These are phyloP conservation scores for Platysternon megacephalum DNA, from an alignment of 2,113 vertebrate species.

Conservation along the genomic window DNA sequence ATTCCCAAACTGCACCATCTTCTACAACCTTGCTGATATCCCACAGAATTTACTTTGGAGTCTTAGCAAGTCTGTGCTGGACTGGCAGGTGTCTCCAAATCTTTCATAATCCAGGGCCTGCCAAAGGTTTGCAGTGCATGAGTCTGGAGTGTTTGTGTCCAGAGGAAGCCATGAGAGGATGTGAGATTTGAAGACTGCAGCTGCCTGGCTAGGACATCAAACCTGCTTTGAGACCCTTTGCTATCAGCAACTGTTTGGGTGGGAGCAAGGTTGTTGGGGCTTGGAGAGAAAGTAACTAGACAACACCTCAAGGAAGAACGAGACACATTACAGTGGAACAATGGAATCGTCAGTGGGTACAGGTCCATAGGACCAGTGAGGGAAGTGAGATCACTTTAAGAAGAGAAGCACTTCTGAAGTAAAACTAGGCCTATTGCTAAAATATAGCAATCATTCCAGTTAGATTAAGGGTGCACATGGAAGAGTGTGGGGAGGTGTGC, in stretches of 20 bases:
- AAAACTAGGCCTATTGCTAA: neutral
- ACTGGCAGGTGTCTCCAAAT: neutral
- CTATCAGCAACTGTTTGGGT: neutral
- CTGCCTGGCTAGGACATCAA: neutral
- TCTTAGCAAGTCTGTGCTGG: neutral
- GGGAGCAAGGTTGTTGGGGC: neutral
- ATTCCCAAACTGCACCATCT: neutral
- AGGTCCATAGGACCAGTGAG: neutral
- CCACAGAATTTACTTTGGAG: neutral
- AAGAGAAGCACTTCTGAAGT: neutral
- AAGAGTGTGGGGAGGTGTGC: neutral
- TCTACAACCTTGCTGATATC: neutral
- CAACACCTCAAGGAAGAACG: neutral
- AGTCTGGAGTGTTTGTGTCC: neutral
- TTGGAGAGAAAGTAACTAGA: neutral
- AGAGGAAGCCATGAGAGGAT: neutral
- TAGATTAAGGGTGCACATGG: neutral
- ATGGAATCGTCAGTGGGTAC: neutral
- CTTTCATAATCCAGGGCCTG: neutral
- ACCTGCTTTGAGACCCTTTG: neutral
- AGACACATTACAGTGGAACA: neutral
- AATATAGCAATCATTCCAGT: neutral
- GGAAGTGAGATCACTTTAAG: neutral
- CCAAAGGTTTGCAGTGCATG: neutral
- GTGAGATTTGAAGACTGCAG: neutral